phyloP scores from a whole-genome alignment of 2,113 vertebrate species.

The Ivindomyrus marchei region DNA sequence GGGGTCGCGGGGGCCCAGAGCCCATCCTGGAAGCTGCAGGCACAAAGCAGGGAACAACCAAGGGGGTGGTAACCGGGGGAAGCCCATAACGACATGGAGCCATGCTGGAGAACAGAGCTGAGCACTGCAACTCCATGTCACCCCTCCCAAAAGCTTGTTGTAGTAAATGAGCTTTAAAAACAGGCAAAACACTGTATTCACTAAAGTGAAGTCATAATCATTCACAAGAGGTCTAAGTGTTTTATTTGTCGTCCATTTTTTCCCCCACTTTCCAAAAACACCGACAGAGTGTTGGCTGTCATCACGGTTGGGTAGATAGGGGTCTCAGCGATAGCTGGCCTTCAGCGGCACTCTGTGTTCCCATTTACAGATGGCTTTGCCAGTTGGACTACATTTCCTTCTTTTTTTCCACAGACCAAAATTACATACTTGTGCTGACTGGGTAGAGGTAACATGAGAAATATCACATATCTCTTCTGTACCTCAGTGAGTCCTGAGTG shows the following conservation, averaged over 20 bases:
- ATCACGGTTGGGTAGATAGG: conserved; percentile 30
- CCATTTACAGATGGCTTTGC: background rate
- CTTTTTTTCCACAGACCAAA: background rate
- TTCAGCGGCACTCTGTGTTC: background rate
- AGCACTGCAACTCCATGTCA: background rate
- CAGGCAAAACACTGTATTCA: background rate
- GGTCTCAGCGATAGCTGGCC: conserved; percentile 20
- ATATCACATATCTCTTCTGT: background rate
- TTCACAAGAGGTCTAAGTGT: background rate
- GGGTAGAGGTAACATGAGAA: background rate
- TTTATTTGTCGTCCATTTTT: conserved; percentile 25
- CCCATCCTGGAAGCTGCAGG: background rate
- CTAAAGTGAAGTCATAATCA: background rate
- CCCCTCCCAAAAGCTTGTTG: background rate
- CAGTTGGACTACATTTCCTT: background rate
- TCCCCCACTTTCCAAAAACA: conserved; percentile 16
- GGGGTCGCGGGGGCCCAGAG: no score
- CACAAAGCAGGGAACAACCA: background rate
- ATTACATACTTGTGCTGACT: background rate
- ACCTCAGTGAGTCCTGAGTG: background rate
- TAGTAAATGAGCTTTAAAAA: background rate
- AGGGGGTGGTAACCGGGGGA: no score
- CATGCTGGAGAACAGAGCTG: background rate
- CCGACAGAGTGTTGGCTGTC: conserved; percentile 34
- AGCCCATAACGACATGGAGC: no score